Percentiles rank a stretch among this genome's conserved stretches.
Conservation (phyloP, 2,113 vertebrate species). For the Argyrosomus japonicus region DNA sequence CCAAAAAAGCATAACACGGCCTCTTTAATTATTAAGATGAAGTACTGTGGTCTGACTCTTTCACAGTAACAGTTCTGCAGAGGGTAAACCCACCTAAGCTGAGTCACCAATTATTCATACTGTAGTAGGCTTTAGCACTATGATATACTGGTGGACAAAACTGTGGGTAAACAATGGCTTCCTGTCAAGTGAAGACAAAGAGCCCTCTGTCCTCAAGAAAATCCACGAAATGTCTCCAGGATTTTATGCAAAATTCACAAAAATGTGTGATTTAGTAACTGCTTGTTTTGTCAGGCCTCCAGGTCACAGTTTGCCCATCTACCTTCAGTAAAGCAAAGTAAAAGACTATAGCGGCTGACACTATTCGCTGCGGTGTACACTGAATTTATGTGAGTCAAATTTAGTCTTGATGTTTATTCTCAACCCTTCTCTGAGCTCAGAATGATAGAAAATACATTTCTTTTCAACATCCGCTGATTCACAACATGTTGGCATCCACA, state of each 20-base stretch:
- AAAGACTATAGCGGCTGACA: not conserved
- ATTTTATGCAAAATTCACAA: not conserved
- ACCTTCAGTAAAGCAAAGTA: not conserved
- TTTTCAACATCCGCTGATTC: not conserved
- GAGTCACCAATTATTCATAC: constrained; percentile 13
- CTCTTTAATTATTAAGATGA: not conserved
- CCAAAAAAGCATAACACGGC: no score
- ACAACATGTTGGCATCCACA: not conserved
- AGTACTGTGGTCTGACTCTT: not conserved
- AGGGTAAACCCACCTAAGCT: constrained; percentile 4
- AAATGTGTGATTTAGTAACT: no score
- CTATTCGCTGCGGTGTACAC: not conserved
- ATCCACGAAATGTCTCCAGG: not conserved
- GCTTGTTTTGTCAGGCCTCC: not conserved
- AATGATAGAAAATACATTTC: constrained; percentile 9
- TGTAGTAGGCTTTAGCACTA: not conserved
- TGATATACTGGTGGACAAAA: not conserved
- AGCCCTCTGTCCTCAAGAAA: not conserved
- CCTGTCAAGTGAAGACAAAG: not conserved
- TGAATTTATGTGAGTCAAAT: not conserved
- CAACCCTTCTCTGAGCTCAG: not conserved
- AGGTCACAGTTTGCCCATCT: not conserved
- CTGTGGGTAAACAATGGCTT: not conserved
- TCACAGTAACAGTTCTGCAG: not conserved
- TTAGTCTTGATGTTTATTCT: not conserved